phyloP scores from a whole-genome alignment of 2,888 invertebrate species.

The Amaurobius ferox region DNA sequence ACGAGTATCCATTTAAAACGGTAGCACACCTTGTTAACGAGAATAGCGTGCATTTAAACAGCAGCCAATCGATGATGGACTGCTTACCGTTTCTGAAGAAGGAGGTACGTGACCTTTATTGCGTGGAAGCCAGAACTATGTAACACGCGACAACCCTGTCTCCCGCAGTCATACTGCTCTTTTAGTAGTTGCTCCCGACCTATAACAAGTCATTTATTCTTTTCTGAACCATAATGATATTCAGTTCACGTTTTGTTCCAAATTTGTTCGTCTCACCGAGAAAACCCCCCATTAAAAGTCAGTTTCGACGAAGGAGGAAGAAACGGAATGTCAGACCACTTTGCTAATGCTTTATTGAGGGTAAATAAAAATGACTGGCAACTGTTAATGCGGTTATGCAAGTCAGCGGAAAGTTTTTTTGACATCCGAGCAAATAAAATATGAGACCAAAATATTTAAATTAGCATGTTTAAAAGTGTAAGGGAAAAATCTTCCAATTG shows the following conservation, averaged over 20 bases:
- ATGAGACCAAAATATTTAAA: too few species aligned
- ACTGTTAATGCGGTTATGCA: too few species aligned
- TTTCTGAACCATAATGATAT: neutral
- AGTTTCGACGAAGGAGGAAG: neutral
- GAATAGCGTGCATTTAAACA: conserved; percentile 40
- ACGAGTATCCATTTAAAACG: conserved; percentile 7
- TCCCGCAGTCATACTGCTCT: neutral
- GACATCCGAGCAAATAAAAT: too few species aligned
- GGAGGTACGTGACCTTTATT: conserved; percentile 64
- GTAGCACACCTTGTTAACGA: conserved; percentile 16
- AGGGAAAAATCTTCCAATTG: too few species aligned
- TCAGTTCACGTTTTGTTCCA: conserved; percentile 10
- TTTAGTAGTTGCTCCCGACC: conserved; percentile 1
- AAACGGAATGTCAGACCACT: too few species aligned
- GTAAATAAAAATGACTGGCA: too few species aligned
- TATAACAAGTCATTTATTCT: neutral
- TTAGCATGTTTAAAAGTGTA: too few species aligned
- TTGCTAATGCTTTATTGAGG: too few species aligned
- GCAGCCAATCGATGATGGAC: conserved; percentile 56
- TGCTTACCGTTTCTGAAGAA: conserved; percentile 17
- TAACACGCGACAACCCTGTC: conserved; percentile 42
- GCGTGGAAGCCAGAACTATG: conserved; percentile 26
- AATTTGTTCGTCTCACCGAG: neutral
- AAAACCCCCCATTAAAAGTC: neutral
- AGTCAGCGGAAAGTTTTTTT: too few species aligned